Evolutionary conservation across 2,113 vertebrate species (phyloP).

Genomic region (Phalacrocorax carbo): DNA sequence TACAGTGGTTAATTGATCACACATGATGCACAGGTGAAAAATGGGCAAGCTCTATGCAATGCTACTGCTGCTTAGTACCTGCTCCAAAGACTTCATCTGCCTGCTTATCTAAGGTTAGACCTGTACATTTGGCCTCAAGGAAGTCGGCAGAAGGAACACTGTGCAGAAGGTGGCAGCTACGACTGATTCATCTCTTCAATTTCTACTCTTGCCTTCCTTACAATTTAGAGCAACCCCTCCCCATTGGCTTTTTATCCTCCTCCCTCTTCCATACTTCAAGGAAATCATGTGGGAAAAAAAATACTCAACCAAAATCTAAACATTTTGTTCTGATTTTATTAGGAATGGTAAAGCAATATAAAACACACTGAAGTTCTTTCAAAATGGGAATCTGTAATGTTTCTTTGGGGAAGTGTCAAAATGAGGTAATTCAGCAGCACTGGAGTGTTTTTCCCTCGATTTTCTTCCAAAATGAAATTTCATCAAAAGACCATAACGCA

Average conservation of each 20-base stretch:
- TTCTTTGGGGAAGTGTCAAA: slow-evolving; percentile 13
- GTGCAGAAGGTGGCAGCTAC: not conserved
- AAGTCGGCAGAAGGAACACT: not conserved
- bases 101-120: not conserved
- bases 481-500: not conserved
- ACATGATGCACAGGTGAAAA: not conserved
- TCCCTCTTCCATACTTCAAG: not conserved
- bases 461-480: slow-evolving; percentile 5
- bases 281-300: not conserved
- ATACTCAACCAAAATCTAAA: not conserved
- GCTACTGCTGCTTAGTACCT: not conserved
- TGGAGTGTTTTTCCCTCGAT: rapidly evolving
- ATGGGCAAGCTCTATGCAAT: rapidly evolving
- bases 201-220: not conserved
- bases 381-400: not conserved
- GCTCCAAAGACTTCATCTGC: not conserved
- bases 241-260: rapidly evolving
- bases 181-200: not conserved
- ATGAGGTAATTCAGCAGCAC: not conserved
- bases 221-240: not conserved
- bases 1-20: not conserved
- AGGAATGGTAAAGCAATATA: not conserved
- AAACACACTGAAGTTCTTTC: not conserved
- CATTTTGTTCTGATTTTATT: slow-evolving; percentile 13
- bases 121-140: not conserved